Base-by-base conservation (phyloP, 2,888 invertebrate species). In the Liopterus haemorrhoidalis region DNA sequence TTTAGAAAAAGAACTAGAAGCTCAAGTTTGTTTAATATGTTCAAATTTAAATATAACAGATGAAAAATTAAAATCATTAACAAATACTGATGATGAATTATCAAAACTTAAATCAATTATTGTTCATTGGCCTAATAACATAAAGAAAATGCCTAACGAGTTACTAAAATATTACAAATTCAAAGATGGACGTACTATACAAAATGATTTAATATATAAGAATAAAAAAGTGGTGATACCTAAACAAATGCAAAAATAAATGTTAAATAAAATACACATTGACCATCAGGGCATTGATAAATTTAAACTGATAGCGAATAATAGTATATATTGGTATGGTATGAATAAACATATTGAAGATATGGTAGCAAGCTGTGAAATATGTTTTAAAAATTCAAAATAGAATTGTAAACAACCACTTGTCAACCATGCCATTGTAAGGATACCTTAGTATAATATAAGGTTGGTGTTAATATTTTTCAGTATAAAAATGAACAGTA, bases 201-300 rank as follows among this genome's bases (percentile, higher is more conserved):
- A n/a, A n/a, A n/a, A n/a, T n/a, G n/a, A n/a, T n/a, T n/a, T n/a
- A n/a, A n/a, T n/a, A n/a, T n/a, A n/a, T n/a, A n/a, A n/a, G n/a
- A n/a, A n/a, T n/a, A n/a, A n/a, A n/a, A n/a, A n/a, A n/a, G n/a
- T n/a, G n/a, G n/a, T n/a, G n/a, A n/a, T n/a, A n/a, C n/a, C n/a
- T n/a, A n/a, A n/a, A n/a, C n/a, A n/a, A n/a, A n/a, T n/a, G n/a
- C 15, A 14, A 21, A 16, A 55, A 42, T 41, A 55, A 41, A 27
- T 53, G 8, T 42, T 59, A 37, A 45, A 46, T 11, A 42, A 44
- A 14, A 25, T 57, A 19, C 57, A 57, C 46, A 49, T 52, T 44
- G 45, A 47, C 18, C 57, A 59, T 43, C 43, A 54, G 41, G 57
- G 59, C 2, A 54, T 56, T 16, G 49, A 51, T 12, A 54, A 54